These are phyloP conservation scores for Rotaria macrura DNA, from an alignment of 2,888 invertebrate species.

Conservation along the genomic window DNA sequence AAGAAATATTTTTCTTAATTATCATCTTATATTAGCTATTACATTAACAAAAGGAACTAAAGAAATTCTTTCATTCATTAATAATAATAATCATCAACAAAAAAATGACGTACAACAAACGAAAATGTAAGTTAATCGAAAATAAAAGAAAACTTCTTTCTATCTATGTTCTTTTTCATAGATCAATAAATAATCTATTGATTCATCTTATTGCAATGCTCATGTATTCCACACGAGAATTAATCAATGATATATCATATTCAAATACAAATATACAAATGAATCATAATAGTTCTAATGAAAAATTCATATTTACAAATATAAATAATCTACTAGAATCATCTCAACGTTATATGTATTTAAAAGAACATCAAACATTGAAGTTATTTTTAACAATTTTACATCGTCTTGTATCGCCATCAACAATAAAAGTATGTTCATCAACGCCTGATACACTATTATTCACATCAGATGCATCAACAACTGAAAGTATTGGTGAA, in stretches of 20 bases:
- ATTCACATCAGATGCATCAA: neutral
- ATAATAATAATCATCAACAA: neutral
- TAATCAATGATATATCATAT: neutral
- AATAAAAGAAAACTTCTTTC: no score
- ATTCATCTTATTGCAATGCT: neutral
- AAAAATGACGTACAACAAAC: neutral
- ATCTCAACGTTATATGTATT: neutral
- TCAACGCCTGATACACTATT: neutral
- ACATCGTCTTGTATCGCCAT: neutral
- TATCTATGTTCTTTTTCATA: no score
- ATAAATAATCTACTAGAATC: neutral
- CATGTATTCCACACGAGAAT: neutral
- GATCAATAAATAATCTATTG: neutral
- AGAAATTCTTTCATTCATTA: neutral
- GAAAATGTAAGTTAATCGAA: neutral
- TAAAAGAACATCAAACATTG: constrained; percentile 2
- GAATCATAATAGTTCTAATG: neutral
- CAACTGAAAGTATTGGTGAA: neutral
- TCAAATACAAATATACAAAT: no score
- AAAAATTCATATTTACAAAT: neutral
- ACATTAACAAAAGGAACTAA: neutral
- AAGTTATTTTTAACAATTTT: neutral
- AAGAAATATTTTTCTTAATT: neutral
- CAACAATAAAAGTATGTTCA: neutral
- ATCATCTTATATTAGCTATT: constrained; percentile 1